phyloP scores from a whole-genome alignment of 2,888 invertebrate genomes.

The Campaea margaritaria region DNA sequence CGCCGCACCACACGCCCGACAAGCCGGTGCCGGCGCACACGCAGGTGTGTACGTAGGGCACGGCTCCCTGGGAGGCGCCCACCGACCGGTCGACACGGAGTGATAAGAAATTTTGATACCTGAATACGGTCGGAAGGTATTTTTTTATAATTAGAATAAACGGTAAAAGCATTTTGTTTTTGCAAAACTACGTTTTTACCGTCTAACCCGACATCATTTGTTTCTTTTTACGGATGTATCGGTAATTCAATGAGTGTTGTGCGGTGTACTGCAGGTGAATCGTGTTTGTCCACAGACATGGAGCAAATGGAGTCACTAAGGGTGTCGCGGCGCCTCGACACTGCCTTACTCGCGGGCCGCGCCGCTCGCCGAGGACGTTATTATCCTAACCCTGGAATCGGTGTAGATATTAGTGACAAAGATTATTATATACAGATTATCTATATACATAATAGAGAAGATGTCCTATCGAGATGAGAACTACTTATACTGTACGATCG shows the following conservation, averaged over 20 bases:
- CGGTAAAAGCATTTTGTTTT: too few relatives aligned
- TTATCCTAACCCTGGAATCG: conserved; percentile 80
- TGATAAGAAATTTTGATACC: too few relatives aligned
- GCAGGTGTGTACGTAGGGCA: conserved; percentile 21
- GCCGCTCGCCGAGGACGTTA: conserved; percentile 69
- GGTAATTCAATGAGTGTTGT: too few relatives aligned
- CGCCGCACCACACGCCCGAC: conserved; percentile 62
- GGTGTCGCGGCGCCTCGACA: conserved; percentile 51
- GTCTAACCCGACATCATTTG: too few relatives aligned
- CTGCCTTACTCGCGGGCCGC: conserved; percentile 55
- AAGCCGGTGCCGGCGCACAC: conserved; percentile 59
- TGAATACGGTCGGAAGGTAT: too few relatives aligned
- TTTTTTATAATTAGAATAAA: too few relatives aligned
- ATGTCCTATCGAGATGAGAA: conserved; percentile 80
- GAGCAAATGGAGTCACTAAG: conserved; percentile 83
- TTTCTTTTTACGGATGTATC: too few relatives aligned
- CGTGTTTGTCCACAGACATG: conserved; percentile 64
- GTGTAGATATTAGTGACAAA: conserved; percentile 85
- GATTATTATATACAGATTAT: conserved; percentile 84
- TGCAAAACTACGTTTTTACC: too few relatives aligned
- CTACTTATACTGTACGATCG: conserved; percentile 79
- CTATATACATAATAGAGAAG: conserved; percentile 83
- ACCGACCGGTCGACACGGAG: too few relatives aligned
- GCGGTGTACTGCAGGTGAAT: neutral
- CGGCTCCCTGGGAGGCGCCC: too few relatives aligned